These are phyloP conservation scores for Hedya salicella DNA, from an alignment of 2,888 invertebrate genomes.

Conservation along the genomic window DNA sequence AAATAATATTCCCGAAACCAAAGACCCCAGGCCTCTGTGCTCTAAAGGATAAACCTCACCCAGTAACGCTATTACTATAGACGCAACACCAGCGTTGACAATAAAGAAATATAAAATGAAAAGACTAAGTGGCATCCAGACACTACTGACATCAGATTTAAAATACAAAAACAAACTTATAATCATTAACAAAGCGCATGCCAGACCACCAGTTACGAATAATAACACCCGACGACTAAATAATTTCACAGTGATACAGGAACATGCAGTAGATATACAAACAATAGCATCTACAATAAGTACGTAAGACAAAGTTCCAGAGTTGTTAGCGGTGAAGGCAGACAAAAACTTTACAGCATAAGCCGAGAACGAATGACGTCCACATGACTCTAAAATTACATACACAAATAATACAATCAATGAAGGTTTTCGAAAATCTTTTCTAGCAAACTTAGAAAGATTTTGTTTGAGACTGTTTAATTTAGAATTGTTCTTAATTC, in stretches of 20 bases:
- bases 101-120: slow-evolving; percentile 62
- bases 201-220: slow-evolving; percentile 60
- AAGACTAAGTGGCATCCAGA: slow-evolving; percentile 58
- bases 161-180: slow-evolving; percentile 60
- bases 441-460: slow-evolving; percentile 58
- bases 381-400: slow-evolving; percentile 60
- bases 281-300: slow-evolving; percentile 63
- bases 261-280: slow-evolving; percentile 56
- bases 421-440: slow-evolving; percentile 63
- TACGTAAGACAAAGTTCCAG: slow-evolving; percentile 60
- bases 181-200: slow-evolving; percentile 52
- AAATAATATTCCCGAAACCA: slow-evolving; percentile 55
- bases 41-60: slow-evolving; percentile 69
- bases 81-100: slow-evolving; percentile 68
- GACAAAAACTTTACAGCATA: slow-evolving; percentile 65
- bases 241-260: slow-evolving; percentile 60
- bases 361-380: slow-evolving; percentile 64
- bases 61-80: slow-evolving; percentile 65
- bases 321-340: slow-evolving; percentile 56
- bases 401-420: slow-evolving; percentile 55
- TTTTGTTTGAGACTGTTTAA: slow-evolving; percentile 46
- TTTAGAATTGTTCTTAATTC: slow-evolving; percentile 40
- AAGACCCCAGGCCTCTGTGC: slow-evolving; percentile 62
- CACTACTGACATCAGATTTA: slow-evolving; percentile 52
- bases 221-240: slow-evolving; percentile 62